Evolutionary conservation across 2,797 vertebrate species (phyloP).

Genomic region (Gymnothorax javanicus): DNA sequence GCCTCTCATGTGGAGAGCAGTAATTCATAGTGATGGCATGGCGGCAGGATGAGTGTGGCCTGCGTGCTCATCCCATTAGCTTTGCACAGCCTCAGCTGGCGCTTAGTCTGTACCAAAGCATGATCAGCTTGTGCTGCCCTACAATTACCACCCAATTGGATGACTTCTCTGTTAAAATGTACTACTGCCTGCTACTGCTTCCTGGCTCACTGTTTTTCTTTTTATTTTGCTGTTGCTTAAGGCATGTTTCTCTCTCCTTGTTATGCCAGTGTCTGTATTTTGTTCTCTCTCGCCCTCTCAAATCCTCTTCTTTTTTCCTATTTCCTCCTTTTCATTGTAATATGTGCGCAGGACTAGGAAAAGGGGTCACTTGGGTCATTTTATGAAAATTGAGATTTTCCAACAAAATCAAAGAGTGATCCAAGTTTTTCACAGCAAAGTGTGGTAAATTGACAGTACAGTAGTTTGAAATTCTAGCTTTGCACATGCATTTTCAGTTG

Average conservation of each 20-base stretch:
- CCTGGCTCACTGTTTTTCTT: neutral
- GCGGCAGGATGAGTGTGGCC: neutral
- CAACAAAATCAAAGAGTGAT: too few species aligned
- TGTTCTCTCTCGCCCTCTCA: neutral
- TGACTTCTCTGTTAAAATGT: too few species aligned
- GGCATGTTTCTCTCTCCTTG: neutral
- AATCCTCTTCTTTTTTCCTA: neutral
- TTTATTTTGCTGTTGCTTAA: neutral
- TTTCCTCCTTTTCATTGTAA: too few species aligned
- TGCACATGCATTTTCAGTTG: too few species aligned
- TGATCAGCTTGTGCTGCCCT: neutral
- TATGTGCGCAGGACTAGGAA: too few species aligned
- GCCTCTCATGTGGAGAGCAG: neutral
- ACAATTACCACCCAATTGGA: neutral
- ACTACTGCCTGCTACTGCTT: neutral
- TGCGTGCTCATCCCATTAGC: neutral
- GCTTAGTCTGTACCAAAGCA: neutral
- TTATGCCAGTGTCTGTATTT: neutral
- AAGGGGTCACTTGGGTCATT: too few species aligned
- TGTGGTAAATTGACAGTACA: too few species aligned
- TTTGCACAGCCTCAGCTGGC: neutral
- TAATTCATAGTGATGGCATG: neutral
- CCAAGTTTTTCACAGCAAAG: too few species aligned
- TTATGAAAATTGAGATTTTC: too few species aligned
- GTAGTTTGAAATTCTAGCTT: too few species aligned